Base-by-base conservation (phyloP, 2,113 vertebrate genomes). In the Corynorhinus townsendii region DNA sequence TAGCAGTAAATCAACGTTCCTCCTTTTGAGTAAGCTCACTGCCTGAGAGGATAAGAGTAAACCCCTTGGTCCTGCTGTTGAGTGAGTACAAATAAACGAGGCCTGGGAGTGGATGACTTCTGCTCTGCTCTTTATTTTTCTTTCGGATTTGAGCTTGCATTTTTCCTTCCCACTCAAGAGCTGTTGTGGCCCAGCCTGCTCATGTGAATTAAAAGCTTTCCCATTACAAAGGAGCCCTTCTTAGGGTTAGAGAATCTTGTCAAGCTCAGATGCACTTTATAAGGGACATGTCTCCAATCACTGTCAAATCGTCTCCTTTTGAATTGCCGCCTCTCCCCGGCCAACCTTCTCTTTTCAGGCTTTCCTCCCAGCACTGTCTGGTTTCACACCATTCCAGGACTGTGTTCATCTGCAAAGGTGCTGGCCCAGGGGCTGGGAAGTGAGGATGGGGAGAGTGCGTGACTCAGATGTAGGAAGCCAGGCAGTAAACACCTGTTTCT, bases 151-250 rank as follows among this genome's bases (percentile, higher is more conserved):
- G 52, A 84, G 81, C 85, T 94, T 89, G 40, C 28, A 64, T 81
- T 95, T 95, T 94, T 81, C 47, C 52, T 94, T 89, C 47, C 52
- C 71, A 89, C 22, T n/a, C 35, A 43, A 91, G 91, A 40, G 11
- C 59, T 91, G 22, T 68, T 76, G 72, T 43, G 52, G 47, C 14
- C 30, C 94, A 81, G 59, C 24, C 71, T 86, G 24, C 26, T 93
- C 12, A 9, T 43, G 38, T 89, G 86, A 91, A 91, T 89, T 68
- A 82, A 94, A 95, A 94, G 76, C 45, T 59, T 96, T 95, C 40
- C 4, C 56, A 30, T 38, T 17, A 59, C 56, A 43, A 93, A 94
- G 45, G 35, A 89, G 24, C 52, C 79, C 69, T 82, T 86, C 40
- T 80, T 56, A 49, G 79, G 49, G 43, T 81, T 86, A 89, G 71